These are phyloP conservation scores for Taenaris catops DNA, from an alignment of 2,888 invertebrate species.

Conservation along the genomic window DNA sequence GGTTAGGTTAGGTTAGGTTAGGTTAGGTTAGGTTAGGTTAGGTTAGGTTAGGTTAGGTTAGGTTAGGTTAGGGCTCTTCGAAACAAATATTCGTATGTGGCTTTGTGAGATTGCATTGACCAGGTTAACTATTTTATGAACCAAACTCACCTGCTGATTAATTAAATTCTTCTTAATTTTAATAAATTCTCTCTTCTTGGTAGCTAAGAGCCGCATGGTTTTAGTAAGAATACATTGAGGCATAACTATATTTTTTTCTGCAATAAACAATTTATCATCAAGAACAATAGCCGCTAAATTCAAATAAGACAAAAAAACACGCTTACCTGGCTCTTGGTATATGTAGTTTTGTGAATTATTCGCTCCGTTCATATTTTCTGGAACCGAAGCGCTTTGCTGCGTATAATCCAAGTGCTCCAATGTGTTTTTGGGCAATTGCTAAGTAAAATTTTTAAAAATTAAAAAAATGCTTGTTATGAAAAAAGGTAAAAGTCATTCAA, in stretches of 20 bases:
- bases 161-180: slow-evolving; percentile 50
- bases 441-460: neutral
- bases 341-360: slow-evolving; percentile 13
- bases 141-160: slow-evolving; percentile 45
- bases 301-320: neutral
- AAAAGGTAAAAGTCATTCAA: neutral
- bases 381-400: slow-evolving; percentile 24
- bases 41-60: too few species aligned
- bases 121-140: too few species aligned
- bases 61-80: too few species aligned
- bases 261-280: slow-evolving; percentile 2
- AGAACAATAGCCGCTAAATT: neutral
- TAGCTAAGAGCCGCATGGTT: slow-evolving; percentile 41
- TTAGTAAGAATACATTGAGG: slow-evolving; percentile 48
- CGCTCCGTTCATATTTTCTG: slow-evolving; percentile 17
- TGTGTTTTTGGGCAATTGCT: slow-evolving; percentile 19
- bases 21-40: too few species aligned
- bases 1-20: too few species aligned
- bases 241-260: slow-evolving; percentile 43
- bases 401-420: slow-evolving; percentile 17
- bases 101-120: too few species aligned
- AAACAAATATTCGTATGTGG: too few species aligned
- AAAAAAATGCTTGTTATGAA: neutral
- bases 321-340: slow-evolving; percentile 26
- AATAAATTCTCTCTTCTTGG: slow-evolving; percentile 58